A percentile compares a stretch with the other conserved stretches of the same genome.
Evolutionary conservation across 2,113 vertebrate genomes (phyloP).

Genomic region (Cervus canadensis): DNA sequence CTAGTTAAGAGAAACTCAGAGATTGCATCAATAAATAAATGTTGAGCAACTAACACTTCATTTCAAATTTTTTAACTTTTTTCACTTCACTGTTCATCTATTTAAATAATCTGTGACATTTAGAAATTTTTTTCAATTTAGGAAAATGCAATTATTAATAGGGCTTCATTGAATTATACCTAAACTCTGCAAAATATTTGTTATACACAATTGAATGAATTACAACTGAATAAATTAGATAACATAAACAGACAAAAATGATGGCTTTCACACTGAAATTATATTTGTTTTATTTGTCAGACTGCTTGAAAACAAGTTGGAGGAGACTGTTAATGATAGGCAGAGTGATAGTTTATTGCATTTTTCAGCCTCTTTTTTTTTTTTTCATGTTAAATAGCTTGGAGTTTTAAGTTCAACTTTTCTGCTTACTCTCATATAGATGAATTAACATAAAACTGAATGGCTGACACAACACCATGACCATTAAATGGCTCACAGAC

Average conservation of each 20-base stretch:
- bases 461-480: constrained; percentile 87
- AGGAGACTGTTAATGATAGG: constrained; percentile 10
- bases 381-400: not conserved
- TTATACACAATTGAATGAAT: constrained; percentile 16
- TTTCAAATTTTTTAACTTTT: not conserved
- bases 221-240: constrained; percentile 19
- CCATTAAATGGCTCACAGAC: constrained; percentile 85
- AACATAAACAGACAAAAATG: constrained; percentile 43
- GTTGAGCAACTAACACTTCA: not conserved
- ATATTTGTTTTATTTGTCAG: not conserved
- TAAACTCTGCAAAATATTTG: constrained; percentile 7
- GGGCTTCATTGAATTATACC: not conserved
- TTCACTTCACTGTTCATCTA: not conserved
- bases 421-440: constrained; percentile 90
- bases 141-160: not conserved
- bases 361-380: not conserved
- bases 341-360: constrained; percentile 34
- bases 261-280: constrained; percentile 3
- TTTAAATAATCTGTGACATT: not conserved
- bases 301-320: constrained; percentile 43
- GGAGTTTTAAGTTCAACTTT: constrained; percentile 83
- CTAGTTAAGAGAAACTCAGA: not conserved
- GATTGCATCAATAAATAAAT: not conserved
- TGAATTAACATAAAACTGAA: constrained; percentile 91
- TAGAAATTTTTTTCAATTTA: not conserved